A percentile compares a stretch with the other conserved stretches of the same genome.
These are phyloP conservation scores for Anguilla marmorata DNA, from an alignment of 2,797 vertebrate species.

Conservation along the genomic window DNA sequence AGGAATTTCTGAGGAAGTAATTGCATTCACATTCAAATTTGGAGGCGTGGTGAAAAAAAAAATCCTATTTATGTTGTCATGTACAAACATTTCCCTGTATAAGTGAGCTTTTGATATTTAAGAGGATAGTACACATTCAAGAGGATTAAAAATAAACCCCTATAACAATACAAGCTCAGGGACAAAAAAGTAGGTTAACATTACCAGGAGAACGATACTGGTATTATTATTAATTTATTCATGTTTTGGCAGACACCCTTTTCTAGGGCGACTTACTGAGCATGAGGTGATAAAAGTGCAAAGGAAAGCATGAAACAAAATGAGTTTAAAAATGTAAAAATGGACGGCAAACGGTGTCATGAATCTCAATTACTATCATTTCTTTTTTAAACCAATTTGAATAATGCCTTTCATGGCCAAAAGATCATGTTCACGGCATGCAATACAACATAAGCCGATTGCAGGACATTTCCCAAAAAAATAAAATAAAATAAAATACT, in stretches of 20 bases:
- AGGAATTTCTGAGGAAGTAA: conserved; percentile 18
- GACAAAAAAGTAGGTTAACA: conserved; percentile 30
- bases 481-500: neutral
- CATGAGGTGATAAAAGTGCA: neutral
- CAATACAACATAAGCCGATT: neutral
- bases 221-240: conserved; percentile 22
- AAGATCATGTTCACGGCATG: neutral
- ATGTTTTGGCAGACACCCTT: neutral
- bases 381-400: neutral
- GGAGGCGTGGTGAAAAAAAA: conserved; percentile 24
- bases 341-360: neutral
- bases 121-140: conserved; percentile 24
- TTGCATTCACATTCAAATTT: conserved; percentile 31
- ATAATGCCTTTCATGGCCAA: neutral
- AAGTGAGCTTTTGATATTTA: conserved; percentile 26
- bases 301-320: neutral
- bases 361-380: neutral
- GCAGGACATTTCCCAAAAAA: neutral
- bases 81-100: conserved; percentile 14
- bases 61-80: conserved; percentile 26
- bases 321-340: neutral
- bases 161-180: conserved; percentile 30
- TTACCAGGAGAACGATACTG: conserved; percentile 27
- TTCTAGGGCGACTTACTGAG: neutral
- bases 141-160: conserved; percentile 25